A percentile compares a stretch with the other conserved stretches of the same genome.
Conservation (phyloP, 2,797 vertebrate species). For the Amblyopsis hoosieri region DNA sequence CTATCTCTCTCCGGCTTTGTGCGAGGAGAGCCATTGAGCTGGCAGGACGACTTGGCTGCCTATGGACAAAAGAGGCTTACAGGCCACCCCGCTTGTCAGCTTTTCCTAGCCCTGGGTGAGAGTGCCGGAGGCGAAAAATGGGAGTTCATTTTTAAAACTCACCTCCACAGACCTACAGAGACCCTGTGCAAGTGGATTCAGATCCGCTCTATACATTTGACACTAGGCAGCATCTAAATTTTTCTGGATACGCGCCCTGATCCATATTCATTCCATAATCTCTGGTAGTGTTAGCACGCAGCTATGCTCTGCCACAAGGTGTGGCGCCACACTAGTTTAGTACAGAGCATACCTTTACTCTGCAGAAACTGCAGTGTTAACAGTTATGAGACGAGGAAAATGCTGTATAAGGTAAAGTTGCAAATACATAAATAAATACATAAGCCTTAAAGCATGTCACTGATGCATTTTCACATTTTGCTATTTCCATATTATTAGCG, state of each 20-base stretch:
- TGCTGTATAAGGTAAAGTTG: constrained; percentile 67
- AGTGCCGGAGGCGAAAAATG: constrained; percentile 50
- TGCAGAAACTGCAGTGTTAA: constrained; percentile 68
- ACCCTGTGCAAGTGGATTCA: constrained; percentile 53
- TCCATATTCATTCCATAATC: constrained; percentile 58
- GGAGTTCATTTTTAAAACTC: constrained; percentile 40
- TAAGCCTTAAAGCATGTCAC: constrained; percentile 64
- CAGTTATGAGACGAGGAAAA: constrained; percentile 56
- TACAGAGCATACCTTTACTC: constrained; percentile 42
- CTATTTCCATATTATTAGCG: constrained; percentile 63
- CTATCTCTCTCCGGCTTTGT: constrained; percentile 68
- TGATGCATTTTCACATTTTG: constrained; percentile 56
- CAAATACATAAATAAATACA: constrained; percentile 75
- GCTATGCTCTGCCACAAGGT: constrained; percentile 13
- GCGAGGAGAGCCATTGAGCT: constrained; percentile 70
- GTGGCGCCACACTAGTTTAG: constrained; percentile 6
- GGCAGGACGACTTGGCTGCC: constrained; percentile 72
- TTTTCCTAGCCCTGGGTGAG: constrained; percentile 40
- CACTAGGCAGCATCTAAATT: constrained; percentile 38
- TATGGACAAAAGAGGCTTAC: constrained; percentile 72
- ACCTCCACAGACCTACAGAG: constrained; percentile 53
- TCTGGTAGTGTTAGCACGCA: constrained; percentile 24
- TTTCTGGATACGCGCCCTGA: constrained; percentile 49
- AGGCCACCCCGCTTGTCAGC: constrained; percentile 66
- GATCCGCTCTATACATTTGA: constrained; percentile 44